Evolutionary conservation across 2,888 invertebrate genomes (phyloP).

Genomic region (Oxystoma pomonae): DNA sequence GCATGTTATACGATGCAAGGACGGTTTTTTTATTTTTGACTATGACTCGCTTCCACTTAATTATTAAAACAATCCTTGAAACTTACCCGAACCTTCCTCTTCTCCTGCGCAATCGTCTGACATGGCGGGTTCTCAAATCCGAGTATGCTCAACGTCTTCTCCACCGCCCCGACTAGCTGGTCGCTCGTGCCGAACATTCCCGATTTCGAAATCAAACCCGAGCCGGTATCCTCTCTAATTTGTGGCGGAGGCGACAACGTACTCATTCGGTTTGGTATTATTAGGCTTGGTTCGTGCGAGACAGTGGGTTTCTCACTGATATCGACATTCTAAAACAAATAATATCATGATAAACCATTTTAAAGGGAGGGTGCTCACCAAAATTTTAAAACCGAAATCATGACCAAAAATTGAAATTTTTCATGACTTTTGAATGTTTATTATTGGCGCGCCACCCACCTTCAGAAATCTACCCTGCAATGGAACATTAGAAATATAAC

Average conservation of each 20-base stretch:
- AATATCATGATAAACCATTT: no score
- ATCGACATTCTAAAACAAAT: not conserved
- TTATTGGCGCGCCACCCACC: no score
- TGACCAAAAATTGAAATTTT: no score
- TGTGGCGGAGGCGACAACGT: not conserved
- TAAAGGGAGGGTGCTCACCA: no score
- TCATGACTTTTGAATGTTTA: no score
- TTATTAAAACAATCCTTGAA: not conserved
- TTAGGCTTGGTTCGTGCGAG: not conserved
- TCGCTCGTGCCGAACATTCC: constrained; percentile 27
- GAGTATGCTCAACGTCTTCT: constrained; percentile 46
- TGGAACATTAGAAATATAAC: no score
- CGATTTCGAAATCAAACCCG: not conserved
- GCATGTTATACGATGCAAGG: no score
- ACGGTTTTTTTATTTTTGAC: not conserved
- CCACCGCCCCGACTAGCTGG: constrained; percentile 46
- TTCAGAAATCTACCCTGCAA: no score
- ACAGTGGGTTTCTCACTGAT: not conserved
- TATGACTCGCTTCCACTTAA: not conserved
- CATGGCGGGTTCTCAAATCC: constrained; percentile 42
- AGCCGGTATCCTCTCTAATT: not conserved
- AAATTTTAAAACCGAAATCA: no score
- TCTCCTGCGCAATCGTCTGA: constrained; percentile 41
- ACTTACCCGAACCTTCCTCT: constrained; percentile 43
- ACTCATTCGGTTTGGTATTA: not conserved